phyloP scores from a whole-genome alignment of 1,140 invertebrate species.

The Pogonognathellus flavescens region DNA sequence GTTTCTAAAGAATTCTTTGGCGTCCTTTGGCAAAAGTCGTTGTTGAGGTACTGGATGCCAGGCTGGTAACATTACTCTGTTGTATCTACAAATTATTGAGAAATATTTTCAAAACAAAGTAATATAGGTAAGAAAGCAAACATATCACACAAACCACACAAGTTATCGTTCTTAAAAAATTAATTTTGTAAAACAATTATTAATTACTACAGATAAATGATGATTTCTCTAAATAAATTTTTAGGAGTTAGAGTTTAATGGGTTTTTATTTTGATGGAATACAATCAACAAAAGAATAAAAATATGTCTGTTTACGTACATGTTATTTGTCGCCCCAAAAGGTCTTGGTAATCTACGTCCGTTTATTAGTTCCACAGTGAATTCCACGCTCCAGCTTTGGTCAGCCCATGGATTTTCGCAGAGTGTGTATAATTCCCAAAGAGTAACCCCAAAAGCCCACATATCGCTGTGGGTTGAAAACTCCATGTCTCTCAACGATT shows the following conservation, averaged over 20 bases:
- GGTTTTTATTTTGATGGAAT: background rate
- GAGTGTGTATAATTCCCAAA: slow-evolving; percentile 14
- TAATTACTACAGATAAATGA: background rate
- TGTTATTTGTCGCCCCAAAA: background rate
- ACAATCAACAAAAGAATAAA: background rate
- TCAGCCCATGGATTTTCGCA: background rate
- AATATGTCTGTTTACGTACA: no score
- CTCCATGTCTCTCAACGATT: slow-evolving; percentile 70
- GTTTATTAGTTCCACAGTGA: background rate
- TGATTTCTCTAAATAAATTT: no score
- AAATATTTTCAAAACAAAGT: background rate
- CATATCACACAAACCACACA: background rate
- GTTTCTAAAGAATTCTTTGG: background rate
- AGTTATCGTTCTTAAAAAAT: background rate
- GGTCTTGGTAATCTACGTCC: background rate
- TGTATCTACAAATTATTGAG: slow-evolving; percentile 8
- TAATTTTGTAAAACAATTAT: no score
- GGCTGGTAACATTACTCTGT: background rate
- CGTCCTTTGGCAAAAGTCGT: background rate
- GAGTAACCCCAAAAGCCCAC: slow-evolving; percentile 72
- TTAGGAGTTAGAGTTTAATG: no score
- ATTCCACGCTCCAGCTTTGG: background rate
- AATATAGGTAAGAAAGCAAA: background rate
- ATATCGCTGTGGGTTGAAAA: slow-evolving; percentile 72
- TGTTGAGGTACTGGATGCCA: background rate